A percentile compares a stretch with the other conserved stretches of the same genome.
Conservation (phyloP, 2,888 invertebrate species). For the Pegoplata infirma region DNA sequence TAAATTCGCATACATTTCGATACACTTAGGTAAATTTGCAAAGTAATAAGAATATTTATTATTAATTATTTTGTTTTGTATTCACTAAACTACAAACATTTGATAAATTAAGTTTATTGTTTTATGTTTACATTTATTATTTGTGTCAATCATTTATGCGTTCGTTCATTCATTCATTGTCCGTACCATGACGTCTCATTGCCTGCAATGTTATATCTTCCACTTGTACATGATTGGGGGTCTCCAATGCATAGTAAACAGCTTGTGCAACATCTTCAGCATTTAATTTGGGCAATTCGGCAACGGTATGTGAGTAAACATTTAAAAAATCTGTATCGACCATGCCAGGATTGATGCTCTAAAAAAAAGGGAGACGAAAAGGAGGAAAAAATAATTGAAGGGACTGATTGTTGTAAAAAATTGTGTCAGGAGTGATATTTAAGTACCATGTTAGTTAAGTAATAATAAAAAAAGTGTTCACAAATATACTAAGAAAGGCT, state of each 20-base stretch:
- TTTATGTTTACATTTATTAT: background rate
- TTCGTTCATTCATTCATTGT: conserved; percentile 4
- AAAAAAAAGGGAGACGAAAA: conserved; percentile 42
- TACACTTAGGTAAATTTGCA: background rate
- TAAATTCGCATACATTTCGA: too few species aligned
- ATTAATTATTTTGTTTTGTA: background rate
- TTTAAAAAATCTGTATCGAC: conserved; percentile 80
- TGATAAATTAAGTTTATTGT: background rate
- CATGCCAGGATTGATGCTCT: conserved; percentile 83
- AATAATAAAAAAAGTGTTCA: too few species aligned
- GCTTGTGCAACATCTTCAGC: conserved; percentile 82
- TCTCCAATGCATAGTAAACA: conserved; percentile 81
- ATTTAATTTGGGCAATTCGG: conserved; percentile 78
- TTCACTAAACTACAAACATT: background rate
- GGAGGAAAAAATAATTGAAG: background rate
- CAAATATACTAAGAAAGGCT: too few species aligned
- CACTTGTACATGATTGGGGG: conserved; percentile 81
- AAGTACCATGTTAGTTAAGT: too few species aligned
- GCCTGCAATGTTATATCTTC: conserved; percentile 77
- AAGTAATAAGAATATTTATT: background rate
- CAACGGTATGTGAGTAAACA: conserved; percentile 74
- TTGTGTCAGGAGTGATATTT: too few species aligned
- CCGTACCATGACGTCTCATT: conserved; percentile 65
- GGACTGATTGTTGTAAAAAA: too few species aligned
- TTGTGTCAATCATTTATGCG: background rate